Percentiles rank a stretch among this genome's conserved stretches.
Evolutionary conservation across 2,113 vertebrate species (phyloP).

Genomic region (Copsychus sechellarum): DNA sequence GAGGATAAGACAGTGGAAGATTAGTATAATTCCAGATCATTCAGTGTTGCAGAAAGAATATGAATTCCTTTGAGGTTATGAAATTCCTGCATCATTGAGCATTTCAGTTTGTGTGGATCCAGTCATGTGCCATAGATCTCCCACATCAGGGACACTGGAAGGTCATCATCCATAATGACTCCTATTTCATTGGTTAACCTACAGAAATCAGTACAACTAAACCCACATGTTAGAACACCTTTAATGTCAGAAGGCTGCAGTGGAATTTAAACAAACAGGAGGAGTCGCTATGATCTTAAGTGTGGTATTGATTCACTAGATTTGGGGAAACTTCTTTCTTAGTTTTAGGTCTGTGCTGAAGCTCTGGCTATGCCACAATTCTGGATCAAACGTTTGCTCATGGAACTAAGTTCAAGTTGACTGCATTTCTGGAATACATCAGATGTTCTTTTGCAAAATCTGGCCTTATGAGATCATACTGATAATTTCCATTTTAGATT

Average conservation of each 20-base stretch:
- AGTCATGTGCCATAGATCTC: not conserved
- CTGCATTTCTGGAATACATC: not conserved
- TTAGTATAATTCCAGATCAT: slow-evolving; percentile 14
- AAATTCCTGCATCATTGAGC: slow-evolving; percentile 35
- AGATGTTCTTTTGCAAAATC: not conserved
- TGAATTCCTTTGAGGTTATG: slow-evolving; percentile 27
- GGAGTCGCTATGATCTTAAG: not conserved
- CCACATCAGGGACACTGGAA: not conserved
- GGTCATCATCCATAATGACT: not conserved
- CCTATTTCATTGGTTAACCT: not conserved
- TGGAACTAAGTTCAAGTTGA: not conserved
- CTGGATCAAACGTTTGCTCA: not conserved
- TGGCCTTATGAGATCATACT: not conserved
- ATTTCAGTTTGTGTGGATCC: slow-evolving; percentile 21
- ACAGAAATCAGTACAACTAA: not conserved
- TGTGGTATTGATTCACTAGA: not conserved
- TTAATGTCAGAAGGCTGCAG: not conserved
- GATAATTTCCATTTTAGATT: not conserved
- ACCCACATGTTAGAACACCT: not conserved
- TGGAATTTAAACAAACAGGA: not conserved
- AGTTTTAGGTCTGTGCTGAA: not conserved
- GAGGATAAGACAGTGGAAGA: not conserved
- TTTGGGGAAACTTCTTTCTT: not conserved
- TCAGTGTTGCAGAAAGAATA: slow-evolving; percentile 24
- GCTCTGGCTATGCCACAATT: not conserved